Evolutionary conservation across 2,797 vertebrate species (phyloP), one percentile per base, ranked within the genome.

Genomic region (Galagoides demidoff): DNA sequence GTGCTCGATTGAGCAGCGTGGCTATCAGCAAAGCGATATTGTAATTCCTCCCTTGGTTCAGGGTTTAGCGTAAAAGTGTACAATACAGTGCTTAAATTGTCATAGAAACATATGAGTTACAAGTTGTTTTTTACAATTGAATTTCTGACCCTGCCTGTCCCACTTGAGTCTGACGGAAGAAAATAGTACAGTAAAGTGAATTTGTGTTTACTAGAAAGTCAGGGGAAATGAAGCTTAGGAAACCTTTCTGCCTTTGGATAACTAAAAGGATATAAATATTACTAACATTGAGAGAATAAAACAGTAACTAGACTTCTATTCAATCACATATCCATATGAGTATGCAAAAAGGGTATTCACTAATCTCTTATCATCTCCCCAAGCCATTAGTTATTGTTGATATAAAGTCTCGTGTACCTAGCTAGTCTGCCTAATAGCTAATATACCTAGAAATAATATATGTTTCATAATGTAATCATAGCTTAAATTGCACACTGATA

Each of bases 181-280:
- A 96, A 97, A 82, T 27, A 57, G 3, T 83, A 52, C 29, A 76
- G 23, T 27, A 89, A 74, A 92, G 94, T 93, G 95, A 93, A 96
- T 76, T 31, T 23, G 13, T 8, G 1, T 89, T 96, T 4, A 16
- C 27, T 64, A 37, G 73, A 79, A 93, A n/a, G 22, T 84, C 2
- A 94, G 45, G 49, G 90, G 71, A 95, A 89, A 87, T 59, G 63
- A 76, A 45, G 6, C 92, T 91, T 91, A 95, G 27, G 59, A 31
- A 39, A 93, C 0, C 2, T 95, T 96, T 96, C 92, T 61, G 6
- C 66, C 43, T 78, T 90, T 94, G 5, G 1, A 63, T 95, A n/a
- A 55, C 86, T 92, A 5, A 37, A 68, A 3, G 29, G 13, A 81
- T 81, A 49, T 90, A 77, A 95, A 90, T 49, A 37, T 64, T 84